These are phyloP conservation scores for Allophyes oxyacanthae DNA, from an alignment of 2,888 invertebrate genomes.

Conservation along the genomic window DNA sequence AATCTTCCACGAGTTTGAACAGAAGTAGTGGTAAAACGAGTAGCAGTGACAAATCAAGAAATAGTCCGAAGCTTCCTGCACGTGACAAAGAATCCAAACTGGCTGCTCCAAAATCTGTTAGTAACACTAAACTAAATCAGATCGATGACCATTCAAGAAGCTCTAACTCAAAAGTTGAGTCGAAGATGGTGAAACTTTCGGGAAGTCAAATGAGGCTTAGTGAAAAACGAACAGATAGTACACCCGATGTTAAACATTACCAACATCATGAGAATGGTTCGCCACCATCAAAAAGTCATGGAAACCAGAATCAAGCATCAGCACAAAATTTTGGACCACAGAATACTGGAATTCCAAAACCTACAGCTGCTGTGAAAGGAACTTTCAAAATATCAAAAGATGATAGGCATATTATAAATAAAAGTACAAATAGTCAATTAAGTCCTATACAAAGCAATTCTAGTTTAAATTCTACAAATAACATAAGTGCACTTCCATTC, in stretches of 20 bases:
- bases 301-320: conserved; percentile 70
- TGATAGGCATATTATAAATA: conserved; percentile 85
- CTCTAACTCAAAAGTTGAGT: conserved; percentile 75
- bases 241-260: conserved; percentile 64
- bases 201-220: conserved; percentile 83
- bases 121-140: conserved; percentile 85
- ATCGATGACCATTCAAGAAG: conserved; percentile 81
- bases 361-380: conserved; percentile 97
- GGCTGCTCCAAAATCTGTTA: conserved; percentile 86
- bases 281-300: conserved; percentile 54
- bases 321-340: conserved; percentile 82
- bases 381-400: conserved; percentile 93
- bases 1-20: conserved; percentile 79
- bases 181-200: conserved; percentile 85
- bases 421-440: conserved; percentile 89
- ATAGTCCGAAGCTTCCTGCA: conserved; percentile 82
- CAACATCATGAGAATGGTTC: conserved; percentile 68
- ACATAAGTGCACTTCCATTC: conserved; percentile 83
- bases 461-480: conserved; percentile 88
- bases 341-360: conserved; percentile 94
- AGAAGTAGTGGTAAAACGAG: conserved; percentile 76
- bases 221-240: conserved; percentile 74
- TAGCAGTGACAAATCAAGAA: conserved; percentile 82
- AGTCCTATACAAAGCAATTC: conserved; percentile 89
- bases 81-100: conserved; percentile 86